phyloP scores from a whole-genome alignment of 53 echinoderm and acorn worm genomes.

The Holothuria leucospilota region DNA sequence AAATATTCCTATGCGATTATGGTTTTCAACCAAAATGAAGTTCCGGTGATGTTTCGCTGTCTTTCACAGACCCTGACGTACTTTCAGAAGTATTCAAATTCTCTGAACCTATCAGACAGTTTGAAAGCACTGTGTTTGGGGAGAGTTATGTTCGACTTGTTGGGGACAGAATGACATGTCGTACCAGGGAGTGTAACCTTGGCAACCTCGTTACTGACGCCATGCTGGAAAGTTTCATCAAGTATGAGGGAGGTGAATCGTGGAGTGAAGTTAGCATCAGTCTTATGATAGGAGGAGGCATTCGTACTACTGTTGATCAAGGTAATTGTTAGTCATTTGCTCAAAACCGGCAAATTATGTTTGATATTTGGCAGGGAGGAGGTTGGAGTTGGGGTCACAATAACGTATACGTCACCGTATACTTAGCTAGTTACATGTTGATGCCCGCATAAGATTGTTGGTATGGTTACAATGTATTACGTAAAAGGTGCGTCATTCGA shows the following conservation, averaged over 20 bases:
- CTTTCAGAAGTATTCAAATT: not conserved
- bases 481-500: too few relatives aligned
- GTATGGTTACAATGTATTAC: too few relatives aligned
- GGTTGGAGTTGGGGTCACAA: too few relatives aligned
- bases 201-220: conserved; percentile 50
- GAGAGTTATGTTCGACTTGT: conserved; percentile 17
- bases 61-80: conserved; percentile 4
- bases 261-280: conserved; percentile 47
- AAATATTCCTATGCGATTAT: too few relatives aligned
- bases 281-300: conserved; percentile 24
- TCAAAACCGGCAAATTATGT: too few relatives aligned
- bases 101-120: not conserved
- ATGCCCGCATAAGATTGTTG: too few relatives aligned
- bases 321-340: not conserved
- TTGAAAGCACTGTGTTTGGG: not conserved
- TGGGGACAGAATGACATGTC: conserved; percentile 6
- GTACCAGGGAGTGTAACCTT: conserved; percentile 45
- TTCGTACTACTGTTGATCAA: conserved; percentile 12
- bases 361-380: too few relatives aligned
- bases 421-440: too few relatives aligned
- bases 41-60: too few relatives aligned
- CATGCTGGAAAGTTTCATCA: not conserved
- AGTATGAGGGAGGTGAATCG: too few relatives aligned
- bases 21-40: too few relatives aligned
- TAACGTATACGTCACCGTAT: too few relatives aligned